These are phyloP conservation scores for Nibea coibor DNA, from an alignment of 2,113 vertebrate genomes.

Conservation along the genomic window DNA sequence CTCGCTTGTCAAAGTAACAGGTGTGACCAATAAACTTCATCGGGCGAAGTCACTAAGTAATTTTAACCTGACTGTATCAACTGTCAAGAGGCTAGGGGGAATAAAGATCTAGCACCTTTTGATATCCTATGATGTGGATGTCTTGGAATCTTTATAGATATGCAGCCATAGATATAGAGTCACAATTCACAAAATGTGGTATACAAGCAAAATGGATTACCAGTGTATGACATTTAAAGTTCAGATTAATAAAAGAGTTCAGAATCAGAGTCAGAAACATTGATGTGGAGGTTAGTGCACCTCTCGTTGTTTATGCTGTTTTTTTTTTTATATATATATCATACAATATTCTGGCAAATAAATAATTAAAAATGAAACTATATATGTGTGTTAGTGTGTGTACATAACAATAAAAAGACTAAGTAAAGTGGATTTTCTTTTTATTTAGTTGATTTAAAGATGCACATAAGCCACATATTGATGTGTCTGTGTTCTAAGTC, in stretches of 20 bases:
- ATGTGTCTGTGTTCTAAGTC: background rate
- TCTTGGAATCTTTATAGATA: background rate
- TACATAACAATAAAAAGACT: background rate
- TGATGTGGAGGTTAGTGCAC: background rate
- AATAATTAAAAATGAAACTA: too few species aligned
- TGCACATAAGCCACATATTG: background rate
- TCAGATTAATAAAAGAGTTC: background rate
- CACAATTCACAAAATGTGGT: too few species aligned
- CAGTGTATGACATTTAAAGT: background rate
- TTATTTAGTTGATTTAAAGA: background rate
- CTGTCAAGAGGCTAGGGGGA: conserved; percentile 14
- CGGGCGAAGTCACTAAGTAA: background rate
- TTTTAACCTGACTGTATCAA: background rate
- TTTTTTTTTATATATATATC: background rate
- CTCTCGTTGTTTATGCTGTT: background rate
- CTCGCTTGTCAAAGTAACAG: background rate
- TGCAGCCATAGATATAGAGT: too few species aligned
- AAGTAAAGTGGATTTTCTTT: too few species aligned
- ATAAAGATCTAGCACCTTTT: background rate
- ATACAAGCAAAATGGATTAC: background rate
- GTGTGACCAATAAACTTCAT: background rate
- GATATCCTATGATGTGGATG: background rate
- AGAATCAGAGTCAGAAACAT: background rate
- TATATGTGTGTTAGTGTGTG: too few species aligned
- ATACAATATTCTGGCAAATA: too few species aligned